phyloP scores from a whole-genome alignment of 1,140 invertebrate genomes.

The Hyposmocoma kahamanoa region DNA sequence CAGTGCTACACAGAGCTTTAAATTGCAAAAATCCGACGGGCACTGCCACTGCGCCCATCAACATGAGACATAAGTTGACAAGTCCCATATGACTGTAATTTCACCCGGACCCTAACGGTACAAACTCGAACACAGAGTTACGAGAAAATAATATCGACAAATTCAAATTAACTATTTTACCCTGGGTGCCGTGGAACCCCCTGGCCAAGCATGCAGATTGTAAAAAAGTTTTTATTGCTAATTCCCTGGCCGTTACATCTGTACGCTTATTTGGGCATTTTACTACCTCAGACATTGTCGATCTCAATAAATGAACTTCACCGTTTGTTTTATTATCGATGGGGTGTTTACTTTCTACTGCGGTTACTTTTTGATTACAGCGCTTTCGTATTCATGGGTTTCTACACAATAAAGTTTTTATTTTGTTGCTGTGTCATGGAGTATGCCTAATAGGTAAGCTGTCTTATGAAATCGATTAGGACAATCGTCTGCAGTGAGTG shows the following conservation, averaged over 20 bases:
- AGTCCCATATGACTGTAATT: no score
- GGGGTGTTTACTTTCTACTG: conserved; percentile 24
- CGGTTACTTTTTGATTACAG: conserved; percentile 7
- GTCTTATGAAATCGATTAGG: no score
- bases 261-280: conserved; percentile 21
- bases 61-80: no score
- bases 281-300: conserved; percentile 19
- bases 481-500: no score
- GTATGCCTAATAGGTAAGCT: no score
- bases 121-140: not conserved
- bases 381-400: not conserved
- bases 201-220: conserved; percentile 34
- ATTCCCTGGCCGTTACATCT: conserved; percentile 28
- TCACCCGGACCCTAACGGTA: no score
- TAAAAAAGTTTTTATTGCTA: conserved; percentile 68
- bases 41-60: no score
- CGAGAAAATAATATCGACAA: no score
- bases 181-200: conserved; percentile 6
- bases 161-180: no score
- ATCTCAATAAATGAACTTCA: conserved; percentile 39
- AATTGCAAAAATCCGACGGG: no score
- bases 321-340: conserved; percentile 41
- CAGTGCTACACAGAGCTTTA: no score
- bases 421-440: no score
- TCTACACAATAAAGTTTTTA: conserved; percentile 1